A percentile compares a stretch with the other conserved stretches of the same genome.
Evolutionary conservation across 2,888 invertebrate genomes (phyloP).

Genomic region (Brenthis hecate): DNA sequence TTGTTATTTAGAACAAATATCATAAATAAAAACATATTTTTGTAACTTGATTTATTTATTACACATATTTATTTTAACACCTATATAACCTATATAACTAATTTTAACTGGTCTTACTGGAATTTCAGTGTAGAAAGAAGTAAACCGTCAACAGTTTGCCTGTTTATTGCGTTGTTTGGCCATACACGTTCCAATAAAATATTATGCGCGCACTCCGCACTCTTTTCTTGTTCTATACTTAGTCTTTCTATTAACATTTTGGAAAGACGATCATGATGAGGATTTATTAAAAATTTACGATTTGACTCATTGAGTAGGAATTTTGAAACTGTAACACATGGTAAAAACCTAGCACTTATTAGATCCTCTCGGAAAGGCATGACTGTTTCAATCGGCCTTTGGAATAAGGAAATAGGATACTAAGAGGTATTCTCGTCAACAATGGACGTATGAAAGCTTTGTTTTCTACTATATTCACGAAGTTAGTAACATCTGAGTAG

Average conservation of each 20-base stretch:
- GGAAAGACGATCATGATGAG: conserved; percentile 5
- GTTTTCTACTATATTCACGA: conserved; percentile 2
- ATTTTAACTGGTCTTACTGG: conserved; percentile 24
- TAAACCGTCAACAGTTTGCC: conserved; percentile 4
- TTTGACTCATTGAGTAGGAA: conserved; percentile 11
- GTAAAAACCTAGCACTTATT: conserved; percentile 24
- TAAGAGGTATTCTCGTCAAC: conserved; percentile 25
- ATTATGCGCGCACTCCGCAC: conserved; percentile 19
- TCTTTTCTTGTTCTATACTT: conserved; percentile 3
- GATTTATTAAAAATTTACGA: background rate
- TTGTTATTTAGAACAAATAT: background rate
- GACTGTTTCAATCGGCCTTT: conserved; percentile 16
- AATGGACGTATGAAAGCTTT: background rate
- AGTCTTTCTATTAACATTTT: conserved; percentile 13
- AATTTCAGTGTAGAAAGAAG: conserved; percentile 17
- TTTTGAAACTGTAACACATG: conserved; percentile 19
- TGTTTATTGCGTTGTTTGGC: conserved; percentile 22
- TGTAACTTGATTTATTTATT: background rate
- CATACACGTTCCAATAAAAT: conserved; percentile 26
- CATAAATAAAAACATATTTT: background rate
- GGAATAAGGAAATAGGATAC: conserved; percentile 7
- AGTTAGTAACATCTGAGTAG: conserved; percentile 8
- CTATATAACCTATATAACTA: too few species aligned
- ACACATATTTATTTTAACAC: conserved; percentile 4
- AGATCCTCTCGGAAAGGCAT: conserved; percentile 20